phyloP scores from a whole-genome alignment of 2,888 invertebrate genomes.

The Scaptomyza cyrtandrae region DNA sequence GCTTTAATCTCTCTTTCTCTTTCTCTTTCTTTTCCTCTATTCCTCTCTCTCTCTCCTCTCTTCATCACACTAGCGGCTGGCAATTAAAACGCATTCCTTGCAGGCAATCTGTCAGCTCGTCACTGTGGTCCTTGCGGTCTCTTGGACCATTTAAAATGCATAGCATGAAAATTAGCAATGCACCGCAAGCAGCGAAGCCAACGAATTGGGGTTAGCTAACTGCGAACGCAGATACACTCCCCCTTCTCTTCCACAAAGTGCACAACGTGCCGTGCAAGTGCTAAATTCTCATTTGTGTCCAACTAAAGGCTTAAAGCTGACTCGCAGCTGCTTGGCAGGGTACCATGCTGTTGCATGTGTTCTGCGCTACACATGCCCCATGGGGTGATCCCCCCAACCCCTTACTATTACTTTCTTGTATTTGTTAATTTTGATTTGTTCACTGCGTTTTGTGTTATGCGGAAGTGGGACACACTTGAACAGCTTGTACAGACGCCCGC shows the following conservation, averaged over 20 bases:
- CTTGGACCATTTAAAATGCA: conserved; percentile 56
- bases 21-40: neutral
- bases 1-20: neutral
- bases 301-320: conserved; percentile 30
- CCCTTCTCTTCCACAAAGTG: neutral
- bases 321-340: conserved; percentile 12
- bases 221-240: neutral
- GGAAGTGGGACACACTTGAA: neutral
- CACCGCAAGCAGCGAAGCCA: conserved; percentile 13
- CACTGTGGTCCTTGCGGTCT: neutral
- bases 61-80: neutral
- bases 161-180: conserved; percentile 42
- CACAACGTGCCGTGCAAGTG: conserved; percentile 13
- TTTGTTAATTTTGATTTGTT: conserved; percentile 78
- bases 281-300: conserved; percentile 54
- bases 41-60: neutral
- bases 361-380: conserved; percentile 10
- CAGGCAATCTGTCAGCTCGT: conserved; percentile 21
- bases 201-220: conserved; percentile 25
- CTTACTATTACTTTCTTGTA: conserved; percentile 30
- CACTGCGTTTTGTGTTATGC: conserved; percentile 60
- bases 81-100: conserved; percentile 57
- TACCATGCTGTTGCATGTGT: conserved; percentile 27
- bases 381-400: conserved; percentile 15
- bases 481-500: neutral